Base-by-base conservation (phyloP, 1,140 invertebrate species). In the Euura saliciscinereae region DNA sequence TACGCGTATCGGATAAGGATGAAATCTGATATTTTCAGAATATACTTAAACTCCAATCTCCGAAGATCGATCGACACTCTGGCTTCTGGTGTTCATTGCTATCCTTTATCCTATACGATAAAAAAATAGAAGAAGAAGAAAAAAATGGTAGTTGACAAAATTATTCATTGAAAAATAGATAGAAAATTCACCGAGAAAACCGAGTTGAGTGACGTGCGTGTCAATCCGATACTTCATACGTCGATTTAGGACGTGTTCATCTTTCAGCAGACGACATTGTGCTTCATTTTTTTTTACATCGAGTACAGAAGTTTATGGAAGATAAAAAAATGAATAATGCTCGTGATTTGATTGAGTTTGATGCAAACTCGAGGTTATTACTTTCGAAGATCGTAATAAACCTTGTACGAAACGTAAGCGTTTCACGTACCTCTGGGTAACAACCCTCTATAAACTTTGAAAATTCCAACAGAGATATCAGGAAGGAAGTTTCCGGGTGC, bases 401-500 rank as follows among this genome's bases (percentile, higher is more conserved):
- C 51, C 3, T 59, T 51, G 11, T 51, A 51, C 46, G 6, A 51
- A 51, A 6, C 10, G 13, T 59, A 59, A 59, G 11, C 7, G 11
- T 51, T 51, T 59, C 51, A 59, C 13, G 3, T 3, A 59, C 10
- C 10, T 59, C 13, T 59, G 13, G 13, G 28, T 28, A 28, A 28
- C 51, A 59, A 59, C 51, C 51, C 51, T 59, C 51, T 8, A 28
- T 28, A 59, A 59, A 59, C 51, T 59, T 8, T 3, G 51, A 28
- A 59, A 59, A 59, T 59, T 59, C 0, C 6, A 59, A 28, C 0
- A 8, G 3, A 59, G 51, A 59, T 59, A 59, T 59, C 43, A 72
- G 70, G 28, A 69, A 70, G 45, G 44, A 65, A 74, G 70, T 73
- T 28, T 64, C 68, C 64, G 66, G 13, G 68, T 45, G 67, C 46